Conservation (phyloP, 2,888 invertebrate species). For the Ochropleura plecta region DNA sequence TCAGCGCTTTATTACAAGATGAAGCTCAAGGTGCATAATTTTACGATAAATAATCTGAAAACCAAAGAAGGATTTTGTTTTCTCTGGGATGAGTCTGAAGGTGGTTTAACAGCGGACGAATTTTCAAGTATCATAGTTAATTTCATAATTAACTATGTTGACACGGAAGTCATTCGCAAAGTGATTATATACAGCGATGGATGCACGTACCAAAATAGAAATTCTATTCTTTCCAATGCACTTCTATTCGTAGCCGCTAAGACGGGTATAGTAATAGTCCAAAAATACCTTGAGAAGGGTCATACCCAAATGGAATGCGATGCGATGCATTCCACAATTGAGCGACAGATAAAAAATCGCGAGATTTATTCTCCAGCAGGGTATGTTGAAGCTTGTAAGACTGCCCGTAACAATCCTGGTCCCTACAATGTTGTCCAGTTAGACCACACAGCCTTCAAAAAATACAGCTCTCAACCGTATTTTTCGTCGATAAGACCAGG, state of each 20-base stretch:
- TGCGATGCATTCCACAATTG: conserved; percentile 73
- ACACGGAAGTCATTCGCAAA: conserved; percentile 38
- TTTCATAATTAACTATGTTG: conserved; percentile 45
- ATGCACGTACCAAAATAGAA: conserved; percentile 17
- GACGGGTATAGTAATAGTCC: conserved; percentile 41
- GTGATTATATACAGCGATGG: conserved; percentile 28
- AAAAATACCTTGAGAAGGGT: conserved; percentile 58
- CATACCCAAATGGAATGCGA: conserved; percentile 63
- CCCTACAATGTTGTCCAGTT: conserved; percentile 48
- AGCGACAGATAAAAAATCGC: conserved; percentile 66
- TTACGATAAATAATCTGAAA: conserved; percentile 41
- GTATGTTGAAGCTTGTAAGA: conserved; percentile 49
- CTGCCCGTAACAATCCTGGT: conserved; percentile 46
- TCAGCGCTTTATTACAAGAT: conserved; percentile 45
- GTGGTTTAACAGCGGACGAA: conserved; percentile 45
- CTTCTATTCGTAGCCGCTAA: conserved; percentile 36
- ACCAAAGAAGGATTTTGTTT: conserved; percentile 42
- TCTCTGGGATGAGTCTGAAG: conserved; percentile 46
- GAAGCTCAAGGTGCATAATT: conserved; percentile 44
- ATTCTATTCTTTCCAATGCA: conserved; percentile 37
- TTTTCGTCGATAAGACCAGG: conserved; percentile 49
- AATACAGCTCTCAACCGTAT: conserved; percentile 37
- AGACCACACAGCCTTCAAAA: conserved; percentile 41
- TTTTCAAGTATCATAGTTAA: conserved; percentile 44
- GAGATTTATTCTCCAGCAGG: conserved; percentile 50